Evolutionary conservation across 2,113 vertebrate genomes (phyloP).

Genomic region (Oreocharis arfaki): DNA sequence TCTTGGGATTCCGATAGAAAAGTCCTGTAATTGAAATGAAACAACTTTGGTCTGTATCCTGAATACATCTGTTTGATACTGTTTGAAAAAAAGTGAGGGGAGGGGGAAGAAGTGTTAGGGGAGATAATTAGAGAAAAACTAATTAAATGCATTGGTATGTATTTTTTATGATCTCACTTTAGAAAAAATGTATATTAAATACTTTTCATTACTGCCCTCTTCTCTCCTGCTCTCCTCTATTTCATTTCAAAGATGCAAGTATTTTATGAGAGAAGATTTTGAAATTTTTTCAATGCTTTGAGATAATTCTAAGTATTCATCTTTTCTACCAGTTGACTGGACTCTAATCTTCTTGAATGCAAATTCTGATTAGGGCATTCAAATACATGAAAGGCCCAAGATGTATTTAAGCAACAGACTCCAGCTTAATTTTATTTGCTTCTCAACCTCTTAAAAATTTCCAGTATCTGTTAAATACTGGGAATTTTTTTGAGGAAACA

Average conservation of each 20-base stretch:
- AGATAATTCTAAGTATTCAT: background rate
- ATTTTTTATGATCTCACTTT: background rate
- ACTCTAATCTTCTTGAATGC: background rate
- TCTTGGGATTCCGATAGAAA: background rate
- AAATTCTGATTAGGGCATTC: background rate
- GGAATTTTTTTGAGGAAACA: background rate
- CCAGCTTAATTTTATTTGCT: background rate
- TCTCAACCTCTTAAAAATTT: background rate
- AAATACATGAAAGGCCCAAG: background rate
- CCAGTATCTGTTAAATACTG: background rate
- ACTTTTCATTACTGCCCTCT: background rate
- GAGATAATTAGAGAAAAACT: slow-evolving; percentile 14
- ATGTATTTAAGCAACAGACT: background rate
- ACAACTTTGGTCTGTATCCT: background rate
- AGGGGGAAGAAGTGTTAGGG: background rate
- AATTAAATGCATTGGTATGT: slow-evolving; percentile 5
- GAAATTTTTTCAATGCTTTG: background rate
- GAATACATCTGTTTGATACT: background rate
- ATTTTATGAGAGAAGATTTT: background rate
- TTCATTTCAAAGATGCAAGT: background rate
- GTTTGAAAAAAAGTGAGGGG: background rate
- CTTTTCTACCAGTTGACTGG: background rate
- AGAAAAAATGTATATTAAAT: background rate
- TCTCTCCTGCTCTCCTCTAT: background rate
- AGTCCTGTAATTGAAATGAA: background rate